Percentiles rank a stretch among this genome's conserved stretches.
Evolutionary conservation across 2,888 invertebrate species (phyloP).

Genomic region (Altica lythri): DNA sequence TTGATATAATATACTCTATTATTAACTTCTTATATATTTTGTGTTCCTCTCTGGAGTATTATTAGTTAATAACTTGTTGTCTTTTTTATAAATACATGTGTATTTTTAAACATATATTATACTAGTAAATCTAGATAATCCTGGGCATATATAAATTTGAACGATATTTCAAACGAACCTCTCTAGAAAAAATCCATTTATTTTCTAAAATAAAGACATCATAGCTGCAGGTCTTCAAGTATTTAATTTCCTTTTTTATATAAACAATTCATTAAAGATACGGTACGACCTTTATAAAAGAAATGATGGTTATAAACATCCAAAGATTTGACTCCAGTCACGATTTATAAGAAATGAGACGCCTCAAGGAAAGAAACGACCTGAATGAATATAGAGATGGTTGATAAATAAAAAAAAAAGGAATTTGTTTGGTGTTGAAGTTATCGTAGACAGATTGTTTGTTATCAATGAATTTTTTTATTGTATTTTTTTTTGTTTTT

Average conservation of each 20-base stretch:
- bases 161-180: neutral
- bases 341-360: conserved; percentile 22
- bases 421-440: neutral
- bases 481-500: too few species aligned
- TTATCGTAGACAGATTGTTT: neutral
- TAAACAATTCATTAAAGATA: conserved; percentile 23
- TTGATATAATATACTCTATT: too few species aligned
- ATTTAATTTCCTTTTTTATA: conserved; percentile 21
- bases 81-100: too few species aligned
- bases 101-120: too few species aligned
- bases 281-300: conserved; percentile 14
- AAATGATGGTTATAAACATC: conserved; percentile 22
- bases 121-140: neutral
- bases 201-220: conserved; percentile 9
- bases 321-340: conserved; percentile 25
- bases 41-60: too few species aligned
- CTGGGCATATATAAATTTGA: too few species aligned
- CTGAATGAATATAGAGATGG: conserved; percentile 14
- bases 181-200: too few species aligned
- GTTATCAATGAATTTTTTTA: too few species aligned
- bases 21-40: too few species aligned
- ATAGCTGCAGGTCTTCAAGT: conserved; percentile 20
- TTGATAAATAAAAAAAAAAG: conserved; percentile 1
- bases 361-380: conserved; percentile 26
- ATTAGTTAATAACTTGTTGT: too few species aligned